Evolutionary conservation across 2,113 vertebrate genomes (phyloP).

Genomic region (Rhipidura dahli): DNA sequence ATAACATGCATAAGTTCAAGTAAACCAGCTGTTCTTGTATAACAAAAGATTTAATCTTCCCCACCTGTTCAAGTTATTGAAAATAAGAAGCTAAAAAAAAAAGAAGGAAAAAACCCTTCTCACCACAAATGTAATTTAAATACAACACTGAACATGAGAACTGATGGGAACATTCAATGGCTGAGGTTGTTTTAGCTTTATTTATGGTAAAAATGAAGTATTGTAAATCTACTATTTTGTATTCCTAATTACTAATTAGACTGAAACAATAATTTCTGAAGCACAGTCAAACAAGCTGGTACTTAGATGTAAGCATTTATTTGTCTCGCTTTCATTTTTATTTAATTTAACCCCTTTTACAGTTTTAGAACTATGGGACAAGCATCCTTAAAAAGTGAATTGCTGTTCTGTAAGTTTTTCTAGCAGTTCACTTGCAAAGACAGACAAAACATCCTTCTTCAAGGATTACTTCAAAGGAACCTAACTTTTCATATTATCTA

Average conservation of each 20-base stretch:
- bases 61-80: not conserved
- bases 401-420: not conserved
- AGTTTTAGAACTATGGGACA: not conserved
- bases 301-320: not conserved
- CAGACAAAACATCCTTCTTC: not conserved
- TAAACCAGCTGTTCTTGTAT: not conserved
- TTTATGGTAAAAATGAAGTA: not conserved
- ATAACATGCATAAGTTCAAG: not conserved
- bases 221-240: not conserved
- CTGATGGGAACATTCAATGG: not conserved
- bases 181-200: not conserved
- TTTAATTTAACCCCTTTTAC: not conserved
- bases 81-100: not conserved
- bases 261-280: not conserved
- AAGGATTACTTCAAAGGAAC: not conserved
- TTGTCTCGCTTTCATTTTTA: not conserved
- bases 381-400: not conserved
- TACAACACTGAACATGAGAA: not conserved
- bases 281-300: not conserved
- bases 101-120: not conserved
- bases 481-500: not conserved
- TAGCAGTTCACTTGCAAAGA: not conserved
- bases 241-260: not conserved
- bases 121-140: not conserved
- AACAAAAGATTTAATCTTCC: slow-evolving; percentile 22